Evolutionary conservation across 1,140 invertebrate genomes (phyloP).

Genomic region (Nasonia giraulti): DNA sequence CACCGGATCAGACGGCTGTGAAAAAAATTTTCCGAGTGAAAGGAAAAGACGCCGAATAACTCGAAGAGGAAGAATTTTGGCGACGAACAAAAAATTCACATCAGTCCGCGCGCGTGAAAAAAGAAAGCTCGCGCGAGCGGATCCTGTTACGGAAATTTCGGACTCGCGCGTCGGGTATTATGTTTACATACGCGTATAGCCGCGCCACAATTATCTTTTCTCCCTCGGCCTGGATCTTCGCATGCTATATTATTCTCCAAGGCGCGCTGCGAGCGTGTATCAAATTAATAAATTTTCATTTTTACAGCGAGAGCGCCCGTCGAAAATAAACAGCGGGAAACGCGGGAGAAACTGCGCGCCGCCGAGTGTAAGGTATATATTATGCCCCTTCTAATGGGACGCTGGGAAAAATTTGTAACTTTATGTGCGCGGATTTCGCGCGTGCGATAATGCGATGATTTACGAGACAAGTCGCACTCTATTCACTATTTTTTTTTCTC

Average conservation of each 20-base stretch:
- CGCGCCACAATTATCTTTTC: background rate
- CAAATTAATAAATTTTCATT: slow-evolving; percentile 8
- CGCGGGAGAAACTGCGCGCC: background rate
- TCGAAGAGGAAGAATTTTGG: no score
- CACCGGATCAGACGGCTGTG: background rate
- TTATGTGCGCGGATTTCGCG: background rate
- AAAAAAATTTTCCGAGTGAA: slow-evolving; percentile 24
- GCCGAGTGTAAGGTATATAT: background rate
- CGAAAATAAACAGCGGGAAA: background rate
- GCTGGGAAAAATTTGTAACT: background rate
- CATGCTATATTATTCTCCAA: background rate
- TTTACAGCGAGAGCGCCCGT: background rate
- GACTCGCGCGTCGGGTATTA: background rate
- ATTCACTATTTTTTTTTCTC: background rate
- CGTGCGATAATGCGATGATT: slow-evolving; percentile 11
- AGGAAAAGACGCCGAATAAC: background rate
- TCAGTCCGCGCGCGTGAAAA: background rate
- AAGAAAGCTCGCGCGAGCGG: background rate
- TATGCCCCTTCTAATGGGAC: background rate
- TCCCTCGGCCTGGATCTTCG: background rate
- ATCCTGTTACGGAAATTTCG: slow-evolving; percentile 25
- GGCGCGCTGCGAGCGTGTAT: background rate
- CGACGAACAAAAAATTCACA: background rate
- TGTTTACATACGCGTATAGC: background rate
- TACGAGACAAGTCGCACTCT: background rate